Base-by-base conservation (phyloP, 2,113 vertebrate species). In the Rhynchopsitta pachyrhyncha region DNA sequence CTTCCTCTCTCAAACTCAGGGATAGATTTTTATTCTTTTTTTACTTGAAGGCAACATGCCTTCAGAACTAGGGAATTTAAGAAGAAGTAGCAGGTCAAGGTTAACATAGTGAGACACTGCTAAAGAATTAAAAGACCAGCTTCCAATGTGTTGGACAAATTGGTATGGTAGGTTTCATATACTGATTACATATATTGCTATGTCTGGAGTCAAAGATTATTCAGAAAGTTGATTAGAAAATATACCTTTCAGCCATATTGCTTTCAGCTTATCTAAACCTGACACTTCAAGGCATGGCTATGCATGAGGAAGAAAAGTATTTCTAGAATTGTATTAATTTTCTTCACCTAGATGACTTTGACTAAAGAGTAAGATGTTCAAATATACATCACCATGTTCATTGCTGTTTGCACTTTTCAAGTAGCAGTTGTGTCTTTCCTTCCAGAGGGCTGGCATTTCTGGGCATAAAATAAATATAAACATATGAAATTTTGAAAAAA, bases 201-300 rank as follows among this genome's bases (percentile, higher is more conserved):
- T 73, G 50, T 83, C 86, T 97, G 69, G 37, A 96, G 47, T 92
- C 35, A 86, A 96, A 96, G 86, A 96, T 95, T 97, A 96, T 94
- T 96, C 93, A 91, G 46, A 20, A 94, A 96, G 52, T 82, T 95
- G 92, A 97, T 95, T 96, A 92, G 69, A 97, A 97, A 97, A 93
- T 25, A 41, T 85, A 91, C 60, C 44, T 97, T 96, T 97, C 87
- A 93, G 80, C 47, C 82, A 92, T 95, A 90, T 93, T 97, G 44
- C 88, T 96, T 96, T 95, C 57, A 83, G 82, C 71, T 97, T 97
- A 97, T 97, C 92, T 93, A 88, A 95, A 81, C 33, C 29, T 84
- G 66, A 95, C 86, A 97, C 50, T 95, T 85, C 59, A 86, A 92
- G 68, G 24, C 11, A 11, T 73, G 59, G 28, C 18, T 87, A 35